Percentiles rank a stretch among this genome's conserved stretches.
Conservation (phyloP, 1,140 invertebrate species). For the Plutomurus gul region DNA sequence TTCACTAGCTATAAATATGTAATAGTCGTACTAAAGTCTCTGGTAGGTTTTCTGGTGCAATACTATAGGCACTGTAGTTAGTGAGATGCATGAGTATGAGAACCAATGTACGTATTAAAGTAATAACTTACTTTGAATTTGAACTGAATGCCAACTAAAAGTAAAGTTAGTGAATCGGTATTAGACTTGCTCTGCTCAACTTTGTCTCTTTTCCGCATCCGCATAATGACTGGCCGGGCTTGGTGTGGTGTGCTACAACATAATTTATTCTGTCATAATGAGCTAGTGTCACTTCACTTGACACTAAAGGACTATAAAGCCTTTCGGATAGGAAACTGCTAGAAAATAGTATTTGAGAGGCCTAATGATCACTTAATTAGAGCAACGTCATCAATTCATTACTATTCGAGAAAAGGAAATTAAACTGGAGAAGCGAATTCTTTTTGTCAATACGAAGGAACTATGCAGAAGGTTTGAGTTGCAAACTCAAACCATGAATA, state of each 20-base stretch:
- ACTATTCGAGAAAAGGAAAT: conserved; percentile 9
- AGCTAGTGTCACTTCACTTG: background rate
- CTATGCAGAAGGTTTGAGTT: too few species aligned
- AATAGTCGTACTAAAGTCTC: too few species aligned
- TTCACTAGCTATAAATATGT: too few species aligned
- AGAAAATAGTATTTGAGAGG: background rate
- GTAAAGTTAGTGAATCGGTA: background rate
- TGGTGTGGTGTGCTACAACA: background rate
- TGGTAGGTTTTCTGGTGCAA: too few species aligned
- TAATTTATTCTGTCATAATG: conserved; percentile 18
- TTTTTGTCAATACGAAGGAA: too few species aligned
- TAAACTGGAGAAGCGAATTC: background rate
- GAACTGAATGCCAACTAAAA: background rate
- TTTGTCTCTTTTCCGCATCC: background rate
- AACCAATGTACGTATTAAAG: conserved; percentile 11
- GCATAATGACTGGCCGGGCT: background rate
- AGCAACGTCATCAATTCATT: conserved; percentile 17
- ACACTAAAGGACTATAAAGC: background rate
- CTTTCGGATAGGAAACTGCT: background rate
- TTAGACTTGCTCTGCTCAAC: background rate
- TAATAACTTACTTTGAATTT: background rate
- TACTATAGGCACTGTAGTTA: too few species aligned
- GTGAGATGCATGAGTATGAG: background rate
- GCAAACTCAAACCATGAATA: too few species aligned
- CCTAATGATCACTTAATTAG: conserved; percentile 25